Percentiles rank a stretch among this genome's conserved stretches.
phyloP scores from a whole-genome alignment of 2,888 invertebrate genomes.

The Thereva nobilitata region DNA sequence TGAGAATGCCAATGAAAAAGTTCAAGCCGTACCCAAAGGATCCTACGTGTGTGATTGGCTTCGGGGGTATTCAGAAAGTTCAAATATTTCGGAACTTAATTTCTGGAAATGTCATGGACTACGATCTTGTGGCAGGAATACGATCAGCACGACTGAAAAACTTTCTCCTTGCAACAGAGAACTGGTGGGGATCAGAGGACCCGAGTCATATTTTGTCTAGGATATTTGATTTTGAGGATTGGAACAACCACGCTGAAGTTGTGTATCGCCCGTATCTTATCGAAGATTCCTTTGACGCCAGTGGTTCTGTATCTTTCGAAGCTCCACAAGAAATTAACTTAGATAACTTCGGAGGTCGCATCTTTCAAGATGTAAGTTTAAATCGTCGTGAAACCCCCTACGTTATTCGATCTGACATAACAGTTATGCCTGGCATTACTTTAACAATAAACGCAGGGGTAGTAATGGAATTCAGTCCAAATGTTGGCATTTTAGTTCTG shows the following conservation, averaged over 20 bases:
- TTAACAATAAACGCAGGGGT: conserved; percentile 88
- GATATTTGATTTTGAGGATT: conserved; percentile 98
- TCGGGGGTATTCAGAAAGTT: conserved; percentile 94
- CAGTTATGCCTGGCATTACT: conserved; percentile 92
- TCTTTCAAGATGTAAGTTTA: conserved; percentile 69
- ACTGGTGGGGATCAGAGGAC: conserved; percentile 93
- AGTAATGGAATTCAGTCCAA: conserved; percentile 89
- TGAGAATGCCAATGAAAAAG: conserved; percentile 32
- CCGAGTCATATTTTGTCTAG: conserved; percentile 74
- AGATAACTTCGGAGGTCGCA: conserved; percentile 76
- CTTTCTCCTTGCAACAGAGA: conserved; percentile 83
- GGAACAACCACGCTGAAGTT: conserved; percentile 97
- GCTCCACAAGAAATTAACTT: conserved; percentile 62
- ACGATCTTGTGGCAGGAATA: conserved; percentile 90
- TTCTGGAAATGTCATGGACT: conserved; percentile 79
- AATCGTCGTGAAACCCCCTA: conserved; percentile 73
- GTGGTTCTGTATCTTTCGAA: conserved; percentile 71
- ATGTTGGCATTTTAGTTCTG: conserved; percentile 92
- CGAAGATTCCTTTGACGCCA: conserved; percentile 75
- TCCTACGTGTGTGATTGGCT: conserved; percentile 84
- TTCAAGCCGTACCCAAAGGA: conserved; percentile 54
- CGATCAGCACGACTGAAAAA: conserved; percentile 86
- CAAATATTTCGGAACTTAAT: conserved; percentile 88
- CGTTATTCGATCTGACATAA: conserved; percentile 84
- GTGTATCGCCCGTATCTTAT: conserved; percentile 85